Evolutionary conservation across 2,797 vertebrate species (phyloP), one percentile per base, ranked within the genome.

Genomic region (Sarcoramphus papa): DNA sequence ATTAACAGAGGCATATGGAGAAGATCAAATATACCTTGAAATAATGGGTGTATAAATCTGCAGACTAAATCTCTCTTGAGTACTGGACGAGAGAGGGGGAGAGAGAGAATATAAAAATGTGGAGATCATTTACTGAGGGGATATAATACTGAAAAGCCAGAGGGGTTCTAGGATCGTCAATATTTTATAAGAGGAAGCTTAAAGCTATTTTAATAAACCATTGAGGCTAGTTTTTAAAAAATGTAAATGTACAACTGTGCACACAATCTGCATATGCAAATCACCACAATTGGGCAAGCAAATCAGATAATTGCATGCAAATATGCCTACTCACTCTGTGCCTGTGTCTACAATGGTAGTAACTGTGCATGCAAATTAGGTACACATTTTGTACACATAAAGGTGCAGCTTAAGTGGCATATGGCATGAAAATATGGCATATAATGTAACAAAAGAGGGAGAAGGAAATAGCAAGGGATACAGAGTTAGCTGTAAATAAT

Each of bases 231-330:
- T 93, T 96, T 96, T 94, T 33, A 23, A 95, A 97, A 96, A 84
- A 97, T 92, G 92, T 96, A 95, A 96, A 97, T 95, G 92, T 92
- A 82, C 96, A 95, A 97, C 95, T 95, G 95, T 96, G 93, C 91
- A 92, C 85, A 90, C 83, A 88, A 96, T 97, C 91, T 97, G 80
- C 94, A 96, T 96, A 97, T 96, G 93, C 95, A 97, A 93, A 97
- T 96, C 80, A 84, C 2, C 63, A 64, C 95, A 94, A 93, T 70
- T 95, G 96, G 95, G 96, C 96, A 97, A 96, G 96, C 96, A 97
- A 96, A 97, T 97, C 95, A 95, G 96, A 95, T 96, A 97, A 97
- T 94, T 97, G 93, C 95, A 97, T 97, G 95, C 96, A 96, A 97
- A 97, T 97, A 93, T 96, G 85, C 95, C 92, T 94, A 86, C 96